A percentile compares a stretch with the other conserved stretches of the same genome.
Evolutionary conservation across 2,888 invertebrate species (phyloP).

Genomic region (Eulithis testata): DNA sequence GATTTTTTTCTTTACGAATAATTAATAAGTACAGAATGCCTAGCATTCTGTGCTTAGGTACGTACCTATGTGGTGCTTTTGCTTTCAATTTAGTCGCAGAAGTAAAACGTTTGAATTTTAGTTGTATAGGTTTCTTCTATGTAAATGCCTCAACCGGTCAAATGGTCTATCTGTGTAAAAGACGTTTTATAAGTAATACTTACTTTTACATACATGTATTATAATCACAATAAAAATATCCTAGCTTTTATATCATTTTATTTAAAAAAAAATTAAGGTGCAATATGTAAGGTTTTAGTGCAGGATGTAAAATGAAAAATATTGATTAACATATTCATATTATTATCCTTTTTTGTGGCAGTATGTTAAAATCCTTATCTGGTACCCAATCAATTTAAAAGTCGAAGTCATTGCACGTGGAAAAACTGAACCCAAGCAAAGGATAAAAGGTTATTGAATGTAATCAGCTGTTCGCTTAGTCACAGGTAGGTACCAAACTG

Average conservation of each 20-base stretch:
- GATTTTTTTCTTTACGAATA: not conserved
- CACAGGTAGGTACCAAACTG: not conserved
- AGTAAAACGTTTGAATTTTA: too few relatives aligned
- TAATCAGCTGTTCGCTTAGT: conserved; percentile 23
- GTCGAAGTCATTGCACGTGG: conserved; percentile 16
- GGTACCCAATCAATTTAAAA: conserved; percentile 7
- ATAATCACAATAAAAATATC: too few relatives aligned
- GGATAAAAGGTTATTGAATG: conserved; percentile 25
- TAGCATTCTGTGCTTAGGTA: not conserved
- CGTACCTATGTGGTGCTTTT: not conserved
- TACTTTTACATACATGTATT: too few relatives aligned
- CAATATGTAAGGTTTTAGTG: too few relatives aligned
- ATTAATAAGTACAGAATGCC: not conserved
- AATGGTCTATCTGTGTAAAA: too few relatives aligned
- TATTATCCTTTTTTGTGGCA: not conserved
- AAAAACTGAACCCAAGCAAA: conserved; percentile 16
- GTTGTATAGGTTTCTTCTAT: too few relatives aligned
- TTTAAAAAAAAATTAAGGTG: too few relatives aligned
- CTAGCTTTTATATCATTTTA: too few relatives aligned
- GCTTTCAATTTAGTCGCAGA: not conserved
- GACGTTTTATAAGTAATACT: too few relatives aligned
- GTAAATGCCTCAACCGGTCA: too few relatives aligned
- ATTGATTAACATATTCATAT: not conserved
- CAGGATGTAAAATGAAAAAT: too few relatives aligned
- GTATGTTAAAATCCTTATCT: conserved; percentile 16